Base-by-base conservation (phyloP, 2,113 vertebrate species). In the Ramphastos sulfuratus region DNA sequence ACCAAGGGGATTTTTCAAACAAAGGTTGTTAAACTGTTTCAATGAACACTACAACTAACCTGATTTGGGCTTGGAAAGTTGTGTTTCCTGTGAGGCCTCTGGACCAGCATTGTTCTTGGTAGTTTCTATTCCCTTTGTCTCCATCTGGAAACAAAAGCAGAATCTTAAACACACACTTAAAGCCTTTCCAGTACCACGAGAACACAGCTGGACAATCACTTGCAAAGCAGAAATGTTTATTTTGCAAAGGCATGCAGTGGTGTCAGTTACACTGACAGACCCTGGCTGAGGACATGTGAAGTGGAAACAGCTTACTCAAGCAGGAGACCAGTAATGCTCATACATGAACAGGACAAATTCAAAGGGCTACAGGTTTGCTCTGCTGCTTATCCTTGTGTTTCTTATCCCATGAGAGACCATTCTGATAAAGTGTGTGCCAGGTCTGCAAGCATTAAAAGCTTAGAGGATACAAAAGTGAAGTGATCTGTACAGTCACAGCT, bases 61-160 rank as follows among this genome's bases (percentile, higher is more conserved):
- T 91, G 97, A 90, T 96, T 95, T 98, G 18, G 95, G 81, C 71
- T 97, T 97, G 74, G 96, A 97, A 91, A 93, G 97, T 89, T 97
- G 97, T 12, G 83, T 97, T 48, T 97, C 96, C 88, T 97, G 95
- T 39, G 96, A 94, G 94, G 95, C 93, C 1, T 44, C 93, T 14
- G 97, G 86, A 85, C 85, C 88, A 82, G 89, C 82, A 39, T 90
- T 97, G 69, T 73, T 97, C 95, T 97, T 98, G 31, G 94, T 94
- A 54, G 97, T 90, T 96, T 98, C 98, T 94, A 98, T 97, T 96
- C 92, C 98, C 96, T 98, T 98, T 82, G 97, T 94, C 77, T 98
- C 98, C 31, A 85, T 69, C 98, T 98, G 75, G 60, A 88, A 97
- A 80, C 30, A 31, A 95, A 96, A 95, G 50, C 59, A 87, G 61